These are phyloP conservation scores for Cinclus mexicanus DNA, from an alignment of 2,113 vertebrate species.

Conservation along the genomic window DNA sequence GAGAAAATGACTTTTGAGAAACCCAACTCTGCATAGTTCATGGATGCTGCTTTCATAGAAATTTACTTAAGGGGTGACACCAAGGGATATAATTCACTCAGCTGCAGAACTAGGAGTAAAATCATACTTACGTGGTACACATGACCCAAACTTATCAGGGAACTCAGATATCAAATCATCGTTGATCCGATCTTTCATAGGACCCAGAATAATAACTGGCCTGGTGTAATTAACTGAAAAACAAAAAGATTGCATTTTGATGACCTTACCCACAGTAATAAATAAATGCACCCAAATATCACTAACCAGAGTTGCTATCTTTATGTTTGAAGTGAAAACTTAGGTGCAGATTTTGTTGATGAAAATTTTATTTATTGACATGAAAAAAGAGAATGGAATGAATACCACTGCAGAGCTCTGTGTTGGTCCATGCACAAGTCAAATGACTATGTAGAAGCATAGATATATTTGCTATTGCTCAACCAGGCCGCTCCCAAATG, in stretches of 20 bases:
- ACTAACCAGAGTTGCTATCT: background rate
- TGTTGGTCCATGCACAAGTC: background rate
- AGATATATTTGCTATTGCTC: background rate
- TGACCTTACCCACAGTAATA: background rate
- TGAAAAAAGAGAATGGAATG: background rate
- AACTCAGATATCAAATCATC: slow-evolving; percentile 98
- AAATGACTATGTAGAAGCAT: background rate
- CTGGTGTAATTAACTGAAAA: slow-evolving; percentile 90
- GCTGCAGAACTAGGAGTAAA: background rate
- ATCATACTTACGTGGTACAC: slow-evolving; percentile 92
- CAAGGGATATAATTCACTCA: background rate
- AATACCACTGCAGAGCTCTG: background rate
- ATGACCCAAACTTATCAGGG: slow-evolving; percentile 97
- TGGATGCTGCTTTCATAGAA: background rate
- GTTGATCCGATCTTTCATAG: slow-evolving; percentile 97
- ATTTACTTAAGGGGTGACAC: background rate
- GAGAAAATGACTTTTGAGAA: background rate
- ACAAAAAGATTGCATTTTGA: slow-evolving; percentile 6
- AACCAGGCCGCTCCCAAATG: background rate
- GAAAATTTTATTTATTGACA: background rate
- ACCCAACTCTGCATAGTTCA: background rate
- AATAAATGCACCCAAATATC: background rate
- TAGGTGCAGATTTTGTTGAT: background rate
- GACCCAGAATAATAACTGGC: slow-evolving; percentile 94
- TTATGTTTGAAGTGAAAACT: background rate